Percentiles rank a stretch among this genome's conserved stretches.
These are phyloP conservation scores for Danionella cerebrum DNA, from an alignment of 2,113 vertebrate genomes.

Conservation along the genomic window DNA sequence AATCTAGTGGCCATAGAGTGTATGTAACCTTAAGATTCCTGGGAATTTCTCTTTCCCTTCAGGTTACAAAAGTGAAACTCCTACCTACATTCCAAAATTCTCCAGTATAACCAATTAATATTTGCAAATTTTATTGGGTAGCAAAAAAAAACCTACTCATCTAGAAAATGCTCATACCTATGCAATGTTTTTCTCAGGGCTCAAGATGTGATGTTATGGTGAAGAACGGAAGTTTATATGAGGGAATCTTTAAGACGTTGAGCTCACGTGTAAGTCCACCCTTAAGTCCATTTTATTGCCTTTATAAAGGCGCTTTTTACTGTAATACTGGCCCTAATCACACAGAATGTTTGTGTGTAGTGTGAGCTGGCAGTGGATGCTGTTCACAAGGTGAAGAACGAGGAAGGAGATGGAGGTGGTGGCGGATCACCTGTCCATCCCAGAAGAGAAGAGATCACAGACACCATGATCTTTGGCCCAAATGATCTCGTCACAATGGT, in stretches of 20 bases:
- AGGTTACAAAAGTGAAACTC: no score
- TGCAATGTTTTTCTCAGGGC: slow-evolving; percentile 55
- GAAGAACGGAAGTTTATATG: slow-evolving; percentile 81
- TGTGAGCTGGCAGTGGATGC: slow-evolving; percentile 87
- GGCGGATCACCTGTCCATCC: slow-evolving; percentile 55
- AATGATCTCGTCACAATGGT: slow-evolving; percentile 79
- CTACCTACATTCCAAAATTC: no score
- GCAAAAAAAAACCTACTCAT: no score
- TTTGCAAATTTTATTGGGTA: no score
- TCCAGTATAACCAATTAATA: no score
- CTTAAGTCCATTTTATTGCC: no score
- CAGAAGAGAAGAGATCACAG: slow-evolving; percentile 82
- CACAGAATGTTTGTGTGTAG: slow-evolving; percentile 53
- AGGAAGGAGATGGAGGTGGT: slow-evolving; percentile 56
- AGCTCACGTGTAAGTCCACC: slow-evolving; percentile 75
- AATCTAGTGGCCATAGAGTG: no score
- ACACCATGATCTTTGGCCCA: slow-evolving; percentile 88
- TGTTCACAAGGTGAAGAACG: slow-evolving; percentile 71
- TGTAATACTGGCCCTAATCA: no score
- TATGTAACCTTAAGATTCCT: no score
- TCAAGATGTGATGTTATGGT: slow-evolving; percentile 86
- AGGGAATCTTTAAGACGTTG: slow-evolving; percentile 86
- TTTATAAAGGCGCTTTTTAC: no score
- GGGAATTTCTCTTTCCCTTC: no score
- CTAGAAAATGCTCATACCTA: neutral